Evolutionary conservation across 2,888 invertebrate species (phyloP).

Genomic region (Chydorus sphaericus): DNA sequence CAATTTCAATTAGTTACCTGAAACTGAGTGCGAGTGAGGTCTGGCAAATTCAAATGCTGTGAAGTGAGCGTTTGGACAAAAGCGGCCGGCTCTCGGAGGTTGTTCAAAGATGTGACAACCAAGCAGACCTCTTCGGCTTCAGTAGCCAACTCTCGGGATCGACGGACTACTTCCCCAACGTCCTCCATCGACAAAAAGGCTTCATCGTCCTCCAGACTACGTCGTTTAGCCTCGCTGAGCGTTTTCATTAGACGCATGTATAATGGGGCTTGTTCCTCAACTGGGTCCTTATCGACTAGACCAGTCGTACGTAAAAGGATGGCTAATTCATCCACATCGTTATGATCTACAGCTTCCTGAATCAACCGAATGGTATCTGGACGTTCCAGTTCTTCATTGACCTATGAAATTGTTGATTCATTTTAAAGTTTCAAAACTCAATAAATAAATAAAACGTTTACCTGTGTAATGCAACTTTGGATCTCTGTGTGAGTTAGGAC

Average conservation of each 20-base stretch:
- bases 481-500: constrained; percentile 50
- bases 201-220: constrained; percentile 27
- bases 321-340: not conserved
- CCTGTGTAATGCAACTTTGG: constrained; percentile 46
- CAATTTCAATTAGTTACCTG: no score
- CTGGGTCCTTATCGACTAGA: not conserved
- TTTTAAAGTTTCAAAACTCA: no score
- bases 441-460: no score
- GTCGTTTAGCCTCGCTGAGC: constrained; percentile 4
- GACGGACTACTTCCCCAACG: constrained; percentile 27
- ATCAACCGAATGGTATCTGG: not conserved
- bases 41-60: not conserved
- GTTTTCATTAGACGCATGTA: constrained; percentile 8
- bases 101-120: not conserved
- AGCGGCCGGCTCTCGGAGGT: not conserved
- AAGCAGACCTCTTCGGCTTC: constrained; percentile 3
- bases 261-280: not conserved
- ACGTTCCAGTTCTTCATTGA: constrained; percentile 39
- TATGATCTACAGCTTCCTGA: not conserved
- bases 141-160: not conserved
- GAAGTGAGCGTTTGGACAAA: not conserved
- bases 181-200: constrained; percentile 45
- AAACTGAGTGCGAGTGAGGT: not conserved
- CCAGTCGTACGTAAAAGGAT: not conserved
- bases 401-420: no score